Percentiles rank a stretch among this genome's conserved stretches.
Conservation (phyloP, 2,113 vertebrate species). For the Cyanistes caeruleus region DNA sequence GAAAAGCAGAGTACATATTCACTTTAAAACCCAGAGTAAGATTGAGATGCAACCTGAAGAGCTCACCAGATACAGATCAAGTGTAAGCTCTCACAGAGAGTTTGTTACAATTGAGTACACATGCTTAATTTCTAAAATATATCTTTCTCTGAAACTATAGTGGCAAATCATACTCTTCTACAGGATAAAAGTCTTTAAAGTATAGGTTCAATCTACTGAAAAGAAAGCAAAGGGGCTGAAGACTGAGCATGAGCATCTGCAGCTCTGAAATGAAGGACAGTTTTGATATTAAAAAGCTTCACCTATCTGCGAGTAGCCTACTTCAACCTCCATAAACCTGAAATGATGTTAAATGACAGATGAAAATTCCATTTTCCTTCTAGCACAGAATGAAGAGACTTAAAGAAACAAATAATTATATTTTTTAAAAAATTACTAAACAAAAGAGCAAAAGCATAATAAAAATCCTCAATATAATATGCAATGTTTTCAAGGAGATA, state of each 20-base stretch:
- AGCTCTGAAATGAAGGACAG: background rate
- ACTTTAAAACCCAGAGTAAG: background rate
- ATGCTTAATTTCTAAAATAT: background rate
- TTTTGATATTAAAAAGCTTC: background rate
- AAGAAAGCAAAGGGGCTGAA: background rate
- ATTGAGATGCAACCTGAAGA: background rate
- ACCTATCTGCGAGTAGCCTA: fast-evolving
- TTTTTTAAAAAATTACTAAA: background rate
- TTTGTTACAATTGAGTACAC: background rate
- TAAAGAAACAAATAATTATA: background rate
- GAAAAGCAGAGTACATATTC: background rate
- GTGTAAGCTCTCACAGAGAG: fast-evolving
- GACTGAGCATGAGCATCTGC: background rate
- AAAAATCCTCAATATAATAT: background rate
- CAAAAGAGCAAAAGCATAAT: background rate
- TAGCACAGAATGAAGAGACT: background rate
- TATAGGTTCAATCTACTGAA: background rate
- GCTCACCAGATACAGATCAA: background rate
- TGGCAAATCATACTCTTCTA: background rate
- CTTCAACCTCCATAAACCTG: background rate
- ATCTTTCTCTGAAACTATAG: background rate
- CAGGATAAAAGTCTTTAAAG: background rate
- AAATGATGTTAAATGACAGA: background rate
- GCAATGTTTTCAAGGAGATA: background rate
- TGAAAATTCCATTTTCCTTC: background rate